Percentiles rank a stretch among this genome's conserved stretches.
These are phyloP conservation scores for Spermophilus dauricus DNA, from an alignment of 2,113 vertebrate genomes.

Conservation along the genomic window DNA sequence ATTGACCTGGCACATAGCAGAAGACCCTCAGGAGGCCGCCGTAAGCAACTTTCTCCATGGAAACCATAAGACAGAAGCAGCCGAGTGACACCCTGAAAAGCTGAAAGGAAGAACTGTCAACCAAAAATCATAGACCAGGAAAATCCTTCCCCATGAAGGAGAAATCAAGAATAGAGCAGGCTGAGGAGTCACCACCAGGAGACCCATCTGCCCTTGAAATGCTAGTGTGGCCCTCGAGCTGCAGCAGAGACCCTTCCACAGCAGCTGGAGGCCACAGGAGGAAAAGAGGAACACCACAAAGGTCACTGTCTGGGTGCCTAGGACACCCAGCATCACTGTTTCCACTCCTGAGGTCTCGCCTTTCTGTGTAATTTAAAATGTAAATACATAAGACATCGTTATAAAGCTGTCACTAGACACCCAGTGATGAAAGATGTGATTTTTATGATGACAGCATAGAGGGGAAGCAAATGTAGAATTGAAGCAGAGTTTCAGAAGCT, in stretches of 20 bases:
- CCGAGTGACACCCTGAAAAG: neutral
- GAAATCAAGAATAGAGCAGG: neutral
- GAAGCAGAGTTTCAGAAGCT: neutral
- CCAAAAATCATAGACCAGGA: neutral
- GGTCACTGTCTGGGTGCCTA: too few relatives aligned
- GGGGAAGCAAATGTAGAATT: neutral
- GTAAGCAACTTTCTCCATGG: neutral
- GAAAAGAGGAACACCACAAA: too few relatives aligned
- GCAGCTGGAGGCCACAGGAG: too few relatives aligned
- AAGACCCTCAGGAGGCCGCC: too few relatives aligned
- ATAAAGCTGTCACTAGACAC: neutral
- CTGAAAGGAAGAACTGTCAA: neutral
- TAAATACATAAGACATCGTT: neutral
- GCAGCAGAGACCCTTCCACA: neutral
- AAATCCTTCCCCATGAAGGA: neutral
- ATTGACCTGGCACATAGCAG: neutral
- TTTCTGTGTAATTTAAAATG: neutral
- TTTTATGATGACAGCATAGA: neutral
- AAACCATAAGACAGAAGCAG: neutral
- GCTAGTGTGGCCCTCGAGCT: neutral
- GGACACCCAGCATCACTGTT: too few relatives aligned
- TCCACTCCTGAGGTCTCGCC: too few relatives aligned
- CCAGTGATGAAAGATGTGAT: neutral
- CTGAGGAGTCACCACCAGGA: neutral
- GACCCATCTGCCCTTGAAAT: neutral